phyloP scores from a whole-genome alignment of 2,888 invertebrate species.

The Dynastes maya region DNA sequence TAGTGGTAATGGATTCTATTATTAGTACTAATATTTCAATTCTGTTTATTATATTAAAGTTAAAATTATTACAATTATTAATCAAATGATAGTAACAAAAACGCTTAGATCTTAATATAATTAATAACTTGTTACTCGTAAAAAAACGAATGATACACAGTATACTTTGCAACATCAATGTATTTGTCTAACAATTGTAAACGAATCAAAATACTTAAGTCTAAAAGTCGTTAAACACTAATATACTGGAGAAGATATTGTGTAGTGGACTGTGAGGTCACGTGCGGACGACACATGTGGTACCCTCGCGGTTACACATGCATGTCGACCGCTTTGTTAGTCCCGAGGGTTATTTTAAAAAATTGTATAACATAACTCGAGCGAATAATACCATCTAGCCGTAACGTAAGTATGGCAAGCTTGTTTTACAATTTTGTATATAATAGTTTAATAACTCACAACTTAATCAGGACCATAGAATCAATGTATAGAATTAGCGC shows the following conservation, averaged over 20 bases:
- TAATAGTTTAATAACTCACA: too few species aligned
- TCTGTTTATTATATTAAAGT: too few species aligned
- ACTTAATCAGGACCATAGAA: too few species aligned
- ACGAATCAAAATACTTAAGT: conserved; percentile 5
- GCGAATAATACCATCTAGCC: conserved; percentile 2
- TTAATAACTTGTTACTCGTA: too few species aligned
- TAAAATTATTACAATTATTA: too few species aligned
- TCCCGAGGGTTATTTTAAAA: conserved; percentile 24
- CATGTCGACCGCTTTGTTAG: conserved; percentile 53
- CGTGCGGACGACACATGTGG: conserved; percentile 59
- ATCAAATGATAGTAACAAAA: too few species aligned
- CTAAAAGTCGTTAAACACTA: conserved; percentile 56
- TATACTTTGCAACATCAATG: background rate
- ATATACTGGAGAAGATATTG: conserved; percentile 57
- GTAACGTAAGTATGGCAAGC: conserved; percentile 3
- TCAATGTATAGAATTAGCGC: too few species aligned
- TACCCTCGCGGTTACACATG: conserved; percentile 57
- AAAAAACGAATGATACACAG: background rate
- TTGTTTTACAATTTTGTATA: background rate
- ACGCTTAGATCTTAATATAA: too few species aligned
- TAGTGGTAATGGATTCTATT: too few species aligned
- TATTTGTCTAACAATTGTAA: background rate
- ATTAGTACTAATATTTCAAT: too few species aligned
- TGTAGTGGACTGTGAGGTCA: conserved; percentile 56
- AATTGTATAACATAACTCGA: conserved; percentile 32